Evolutionary conservation across 1,140 invertebrate species (phyloP), one percentile per base, ranked within the genome.

Genomic region (Cataglyphis hispanica): DNA sequence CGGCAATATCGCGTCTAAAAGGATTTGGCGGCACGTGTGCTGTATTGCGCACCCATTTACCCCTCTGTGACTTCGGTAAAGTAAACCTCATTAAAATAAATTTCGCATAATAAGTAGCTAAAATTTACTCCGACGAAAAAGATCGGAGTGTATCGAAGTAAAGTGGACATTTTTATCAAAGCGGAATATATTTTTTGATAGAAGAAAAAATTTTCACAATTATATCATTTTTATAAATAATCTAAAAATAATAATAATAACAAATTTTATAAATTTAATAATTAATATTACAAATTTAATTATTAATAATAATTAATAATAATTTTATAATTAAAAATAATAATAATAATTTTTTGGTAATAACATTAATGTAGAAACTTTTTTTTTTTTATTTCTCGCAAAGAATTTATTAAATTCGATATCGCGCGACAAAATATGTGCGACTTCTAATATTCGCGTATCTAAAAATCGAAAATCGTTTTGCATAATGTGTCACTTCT

Each of bases 401-500:
- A 43, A 3, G 13, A 37, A 40, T 50, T 1, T 50, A 19, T 25
- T 75, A 25, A 53, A 22, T 16, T 74, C 19, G 53, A 58, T 37
- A 34, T 1, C n/a, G 11, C 19, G 19, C 27, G 13, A 27, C 3
- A 27, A 19, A 37, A 75, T 74, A 34, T n/a, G 11, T 31, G 19
- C 43, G 61, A 53, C 13, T 37, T 27, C 11, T 27, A 19, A 70
- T 80, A 56, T 10, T 67, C 5, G 22, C 5, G 31, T 56, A 37
- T 69, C 22, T 70, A 34, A 7, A 56, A 40, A 58, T 66, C 22
- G 25, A 37, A 22, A 75, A 43, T 37, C 27, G n/a, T 31, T 83
- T 74, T 60, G 78, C 53, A 74, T 70, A 83, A 83, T 53, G 31
- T 69, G 31, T 31, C 31, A 43, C 31, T 72, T 72, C 72, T 58